Conservation (phyloP, 2,888 invertebrate species). For the Stramonita haemastoma region DNA sequence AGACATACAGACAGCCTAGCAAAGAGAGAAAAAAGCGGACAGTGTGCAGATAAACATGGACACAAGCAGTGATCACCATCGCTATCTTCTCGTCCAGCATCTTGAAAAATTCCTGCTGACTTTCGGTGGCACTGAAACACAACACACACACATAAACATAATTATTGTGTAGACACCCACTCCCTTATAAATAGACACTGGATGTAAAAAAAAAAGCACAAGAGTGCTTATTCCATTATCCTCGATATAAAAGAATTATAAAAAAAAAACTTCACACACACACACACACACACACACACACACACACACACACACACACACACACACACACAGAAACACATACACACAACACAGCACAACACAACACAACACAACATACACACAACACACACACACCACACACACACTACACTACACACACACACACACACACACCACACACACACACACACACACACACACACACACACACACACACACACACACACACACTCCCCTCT, state of each 20-base stretch:
- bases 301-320: not conserved
- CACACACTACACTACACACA: no score
- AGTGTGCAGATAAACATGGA: not conserved
- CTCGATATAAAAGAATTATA: not conserved
- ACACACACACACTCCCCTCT: not conserved
- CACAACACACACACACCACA: no score
- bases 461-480: no score
- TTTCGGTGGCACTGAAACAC: slow-evolving; percentile 75
- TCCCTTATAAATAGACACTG: not conserved
- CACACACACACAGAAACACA: not conserved
- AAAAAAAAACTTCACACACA: not conserved
- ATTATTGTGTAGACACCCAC: not conserved
- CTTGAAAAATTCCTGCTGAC: slow-evolving; percentile 94
- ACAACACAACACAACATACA: no score
- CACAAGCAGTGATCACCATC: slow-evolving; percentile 81
- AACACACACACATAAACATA: not conserved
- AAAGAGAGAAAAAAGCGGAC: not conserved
- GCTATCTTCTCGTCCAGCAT: slow-evolving; percentile 95
- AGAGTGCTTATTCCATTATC: no score
- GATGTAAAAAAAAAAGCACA: no score
- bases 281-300: no score
- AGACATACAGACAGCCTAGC: not conserved
- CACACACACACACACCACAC: no score
- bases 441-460: no score
- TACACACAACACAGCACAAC: slow-evolving; percentile 1